Evolutionary conservation across 2,113 vertebrate species (phyloP).

Genomic region (Sprattus sprattus): DNA sequence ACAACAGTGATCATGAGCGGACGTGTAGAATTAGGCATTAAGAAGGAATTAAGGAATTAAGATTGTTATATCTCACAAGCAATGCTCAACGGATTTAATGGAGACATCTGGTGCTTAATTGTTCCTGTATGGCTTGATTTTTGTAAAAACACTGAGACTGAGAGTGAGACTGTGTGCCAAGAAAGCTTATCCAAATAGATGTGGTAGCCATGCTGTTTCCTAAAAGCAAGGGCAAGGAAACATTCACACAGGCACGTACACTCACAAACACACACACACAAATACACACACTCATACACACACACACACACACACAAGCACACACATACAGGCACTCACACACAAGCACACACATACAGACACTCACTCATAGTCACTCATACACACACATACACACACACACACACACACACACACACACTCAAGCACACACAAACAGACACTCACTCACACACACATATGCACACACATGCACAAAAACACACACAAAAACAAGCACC

Average conservation of each 20-base stretch:
- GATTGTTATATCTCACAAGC: background rate
- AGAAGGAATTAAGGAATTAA: too few relatives aligned
- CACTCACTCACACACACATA: background rate
- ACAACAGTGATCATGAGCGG: too few relatives aligned
- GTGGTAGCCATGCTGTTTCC: background rate
- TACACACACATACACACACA: too few relatives aligned
- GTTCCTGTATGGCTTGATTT: too few relatives aligned
- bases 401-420: background rate
- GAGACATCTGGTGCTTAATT: too few relatives aligned
- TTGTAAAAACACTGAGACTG: too few relatives aligned
- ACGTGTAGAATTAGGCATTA: background rate
- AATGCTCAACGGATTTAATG: background rate
- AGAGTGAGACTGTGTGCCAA: background rate
- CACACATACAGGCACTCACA: background rate
- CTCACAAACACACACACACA: background rate
- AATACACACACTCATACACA: background rate
- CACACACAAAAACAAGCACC: background rate
- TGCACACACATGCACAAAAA: background rate
- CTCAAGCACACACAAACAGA: too few relatives aligned
- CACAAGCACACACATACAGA: background rate
- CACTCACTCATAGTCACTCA: background rate
- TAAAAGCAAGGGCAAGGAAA: background rate
- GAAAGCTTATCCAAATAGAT: background rate
- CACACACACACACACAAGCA: background rate
- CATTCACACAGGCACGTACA: background rate